These are phyloP conservation scores for Cyaniris semiargus DNA, from an alignment of 2,888 invertebrate genomes.

Conservation along the genomic window DNA sequence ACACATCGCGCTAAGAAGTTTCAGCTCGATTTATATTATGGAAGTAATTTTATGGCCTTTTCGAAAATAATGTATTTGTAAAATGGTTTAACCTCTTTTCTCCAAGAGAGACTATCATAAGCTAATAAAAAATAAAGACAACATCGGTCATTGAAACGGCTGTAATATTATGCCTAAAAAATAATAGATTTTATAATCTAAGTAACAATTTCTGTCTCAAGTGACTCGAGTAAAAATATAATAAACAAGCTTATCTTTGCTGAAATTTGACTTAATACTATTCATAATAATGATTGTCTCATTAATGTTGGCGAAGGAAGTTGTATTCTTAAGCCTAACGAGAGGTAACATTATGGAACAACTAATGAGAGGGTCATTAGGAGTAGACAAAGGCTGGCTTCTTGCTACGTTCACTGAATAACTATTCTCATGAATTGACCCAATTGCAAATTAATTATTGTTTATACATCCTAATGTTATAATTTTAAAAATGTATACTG, in stretches of 20 bases:
- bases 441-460: neutral
- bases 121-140: no score
- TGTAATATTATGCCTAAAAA: no score
- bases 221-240: neutral
- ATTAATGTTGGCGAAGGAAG: neutral
- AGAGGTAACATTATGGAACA: conserved; percentile 11
- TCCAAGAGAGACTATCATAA: neutral
- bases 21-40: neutral
- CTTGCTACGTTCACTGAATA: neutral
- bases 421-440: neutral
- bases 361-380: conserved; percentile 11
- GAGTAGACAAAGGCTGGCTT: neutral
- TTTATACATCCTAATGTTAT: no score
- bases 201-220: no score
- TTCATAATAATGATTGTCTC: neutral
- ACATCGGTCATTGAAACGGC: no score
- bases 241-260: neutral
- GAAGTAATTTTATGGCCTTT: no score
- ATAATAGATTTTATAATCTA: no score
- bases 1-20: neutral
- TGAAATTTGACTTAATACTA: neutral
- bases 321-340: conserved; percentile 13
- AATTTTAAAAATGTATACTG: no score
- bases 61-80: neutral
- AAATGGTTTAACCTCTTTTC: neutral